Conservation (phyloP, 2,113 vertebrate species). For the Chiloscyllium plagiosum region DNA sequence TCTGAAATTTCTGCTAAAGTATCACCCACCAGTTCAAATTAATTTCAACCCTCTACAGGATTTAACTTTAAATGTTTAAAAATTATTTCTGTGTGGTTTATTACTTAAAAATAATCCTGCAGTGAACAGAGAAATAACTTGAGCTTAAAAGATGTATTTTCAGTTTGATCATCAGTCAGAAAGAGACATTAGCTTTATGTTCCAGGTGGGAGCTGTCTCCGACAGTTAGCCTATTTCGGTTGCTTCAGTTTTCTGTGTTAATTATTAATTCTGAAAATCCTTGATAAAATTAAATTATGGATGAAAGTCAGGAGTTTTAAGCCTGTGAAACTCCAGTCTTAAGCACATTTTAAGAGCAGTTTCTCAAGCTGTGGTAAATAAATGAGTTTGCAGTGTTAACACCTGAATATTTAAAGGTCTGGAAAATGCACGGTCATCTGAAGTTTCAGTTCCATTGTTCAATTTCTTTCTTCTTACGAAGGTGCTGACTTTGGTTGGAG, state of each 20-base stretch:
- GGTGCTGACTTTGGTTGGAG: background rate
- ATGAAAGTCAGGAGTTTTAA: constrained; percentile 5
- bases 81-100: background rate
- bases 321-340: background rate
- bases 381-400: background rate
- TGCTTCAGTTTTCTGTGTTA: background rate
- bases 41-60: background rate
- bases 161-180: background rate
- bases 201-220: background rate
- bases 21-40: background rate
- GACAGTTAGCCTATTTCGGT: background rate
- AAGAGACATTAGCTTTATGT: background rate
- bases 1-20: background rate
- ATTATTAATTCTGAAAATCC: background rate
- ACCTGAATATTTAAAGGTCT: constrained; percentile 1
- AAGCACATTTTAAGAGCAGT: background rate
- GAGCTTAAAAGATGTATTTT: background rate
- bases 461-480: background rate
- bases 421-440: background rate
- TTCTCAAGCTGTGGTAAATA: background rate
- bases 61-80: background rate
- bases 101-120: background rate
- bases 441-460: background rate
- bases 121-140: background rate
- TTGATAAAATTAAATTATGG: background rate